These are phyloP conservation scores for Daboia siamensis DNA, from an alignment of 2,113 vertebrate genomes.

Conservation along the genomic window DNA sequence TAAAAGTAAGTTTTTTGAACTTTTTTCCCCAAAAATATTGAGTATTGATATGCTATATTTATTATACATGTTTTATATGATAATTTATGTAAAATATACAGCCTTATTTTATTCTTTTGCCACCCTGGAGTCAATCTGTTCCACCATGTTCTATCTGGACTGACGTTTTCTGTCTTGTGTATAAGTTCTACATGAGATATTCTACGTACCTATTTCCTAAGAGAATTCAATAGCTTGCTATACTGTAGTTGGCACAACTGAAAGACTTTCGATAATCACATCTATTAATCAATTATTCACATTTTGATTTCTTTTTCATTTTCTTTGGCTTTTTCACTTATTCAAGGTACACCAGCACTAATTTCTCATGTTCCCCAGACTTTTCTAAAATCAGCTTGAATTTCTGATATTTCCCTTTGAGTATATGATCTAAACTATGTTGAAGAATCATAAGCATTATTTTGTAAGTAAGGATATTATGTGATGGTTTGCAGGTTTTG, in stretches of 20 bases:
- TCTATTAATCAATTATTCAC: background rate
- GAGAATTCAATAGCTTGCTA: background rate
- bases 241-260: background rate
- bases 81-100: background rate
- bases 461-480: background rate
- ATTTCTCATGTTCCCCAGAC: background rate
- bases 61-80: background rate
- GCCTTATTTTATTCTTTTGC: background rate
- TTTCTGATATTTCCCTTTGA: background rate
- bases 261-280: background rate
- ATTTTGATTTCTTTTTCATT: background rate
- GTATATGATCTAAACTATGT: background rate
- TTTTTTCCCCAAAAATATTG: background rate
- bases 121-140: background rate
- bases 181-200: background rate
- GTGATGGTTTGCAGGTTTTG: background rate
- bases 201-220: background rate
- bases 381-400: background rate
- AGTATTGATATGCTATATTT: background rate
- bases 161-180: background rate
- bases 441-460: background rate
- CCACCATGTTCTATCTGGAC: background rate
- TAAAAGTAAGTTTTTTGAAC: constrained; percentile 54
- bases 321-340: background rate
- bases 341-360: background rate